These are phyloP conservation scores for Hycleus cichorii DNA, from an alignment of 1,140 invertebrate genomes.

Conservation along the genomic window DNA sequence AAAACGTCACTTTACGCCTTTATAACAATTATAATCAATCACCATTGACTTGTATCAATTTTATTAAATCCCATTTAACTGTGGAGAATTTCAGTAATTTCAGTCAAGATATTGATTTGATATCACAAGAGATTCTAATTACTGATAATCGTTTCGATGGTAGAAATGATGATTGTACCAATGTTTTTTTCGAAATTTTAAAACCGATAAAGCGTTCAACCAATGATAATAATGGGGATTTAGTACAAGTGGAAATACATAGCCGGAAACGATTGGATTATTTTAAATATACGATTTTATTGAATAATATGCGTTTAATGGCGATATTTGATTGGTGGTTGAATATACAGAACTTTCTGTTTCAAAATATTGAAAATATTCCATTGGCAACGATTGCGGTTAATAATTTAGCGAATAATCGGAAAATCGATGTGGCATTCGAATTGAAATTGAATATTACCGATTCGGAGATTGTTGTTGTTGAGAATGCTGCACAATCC, in stretches of 20 bases:
- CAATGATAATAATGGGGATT: constrained; percentile 29
- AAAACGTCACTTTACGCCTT: constrained; percentile 78
- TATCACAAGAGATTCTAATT: constrained; percentile 86
- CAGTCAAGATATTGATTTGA: constrained; percentile 85
- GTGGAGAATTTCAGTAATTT: constrained; percentile 80
- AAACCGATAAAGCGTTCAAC: constrained; percentile 57
- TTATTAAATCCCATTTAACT: constrained; percentile 80
- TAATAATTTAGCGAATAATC: constrained; percentile 15
- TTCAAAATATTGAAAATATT: constrained; percentile 35
- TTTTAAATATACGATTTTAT: constrained; percentile 79
- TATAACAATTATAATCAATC: constrained; percentile 50
- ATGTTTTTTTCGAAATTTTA: constrained; percentile 86
- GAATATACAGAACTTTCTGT: constrained; percentile 73
- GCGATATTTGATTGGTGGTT: constrained; percentile 92
- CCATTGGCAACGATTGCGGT: not conserved
- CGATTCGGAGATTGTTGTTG: constrained; percentile 89
- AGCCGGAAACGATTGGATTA: constrained; percentile 61
- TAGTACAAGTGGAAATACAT: constrained; percentile 80
- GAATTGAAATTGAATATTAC: constrained; percentile 92
- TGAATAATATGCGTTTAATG: constrained; percentile 94
- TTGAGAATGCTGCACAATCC: constrained; percentile 79
- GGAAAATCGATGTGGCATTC: constrained; percentile 45
- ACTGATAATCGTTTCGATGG: constrained; percentile 70
- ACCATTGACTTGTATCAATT: constrained; percentile 81
- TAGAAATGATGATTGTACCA: constrained; percentile 61